A percentile compares a stretch with the other conserved stretches of the same genome.
These are phyloP conservation scores for Thripadectes ignobilis DNA, from an alignment of 2,797 vertebrate species.

Conservation along the genomic window DNA sequence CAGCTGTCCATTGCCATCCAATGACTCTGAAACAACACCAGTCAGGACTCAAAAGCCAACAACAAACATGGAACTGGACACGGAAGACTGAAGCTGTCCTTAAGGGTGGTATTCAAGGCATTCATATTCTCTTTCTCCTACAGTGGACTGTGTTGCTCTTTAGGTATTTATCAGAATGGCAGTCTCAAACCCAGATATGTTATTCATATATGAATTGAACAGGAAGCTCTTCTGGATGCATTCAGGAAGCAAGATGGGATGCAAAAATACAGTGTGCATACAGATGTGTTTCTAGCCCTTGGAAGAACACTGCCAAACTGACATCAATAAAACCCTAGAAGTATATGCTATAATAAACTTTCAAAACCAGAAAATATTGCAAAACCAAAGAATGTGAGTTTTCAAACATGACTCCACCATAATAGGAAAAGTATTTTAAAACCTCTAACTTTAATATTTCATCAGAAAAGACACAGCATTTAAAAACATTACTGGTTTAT, in stretches of 20 bases:
- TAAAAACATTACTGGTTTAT: constrained; percentile 29
- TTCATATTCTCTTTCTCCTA: neutral
- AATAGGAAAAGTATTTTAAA: constrained; percentile 29
- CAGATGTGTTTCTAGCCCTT: neutral
- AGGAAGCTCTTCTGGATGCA: neutral
- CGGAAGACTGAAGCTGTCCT: neutral
- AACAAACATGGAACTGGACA: neutral
- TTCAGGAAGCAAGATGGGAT: neutral
- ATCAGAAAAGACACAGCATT: neutral
- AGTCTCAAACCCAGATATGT: neutral
- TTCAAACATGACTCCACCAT: neutral
- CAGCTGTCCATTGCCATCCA: neutral
- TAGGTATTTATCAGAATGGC: neutral
- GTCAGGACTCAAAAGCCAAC: neutral
- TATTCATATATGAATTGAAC: neutral
- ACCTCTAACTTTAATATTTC: neutral
- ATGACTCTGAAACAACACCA: neutral
- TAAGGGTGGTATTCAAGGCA: neutral
- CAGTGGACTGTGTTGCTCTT: neutral
- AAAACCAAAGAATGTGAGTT: constrained; percentile 5
- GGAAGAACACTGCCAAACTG: neutral
- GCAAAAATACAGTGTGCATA: neutral
- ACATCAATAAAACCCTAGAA: neutral
- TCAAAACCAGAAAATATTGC: neutral
- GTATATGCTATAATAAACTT: neutral